These are phyloP conservation scores for Reticulitermes speratus DNA, from an alignment of 1,140 invertebrate genomes.

Conservation along the genomic window DNA sequence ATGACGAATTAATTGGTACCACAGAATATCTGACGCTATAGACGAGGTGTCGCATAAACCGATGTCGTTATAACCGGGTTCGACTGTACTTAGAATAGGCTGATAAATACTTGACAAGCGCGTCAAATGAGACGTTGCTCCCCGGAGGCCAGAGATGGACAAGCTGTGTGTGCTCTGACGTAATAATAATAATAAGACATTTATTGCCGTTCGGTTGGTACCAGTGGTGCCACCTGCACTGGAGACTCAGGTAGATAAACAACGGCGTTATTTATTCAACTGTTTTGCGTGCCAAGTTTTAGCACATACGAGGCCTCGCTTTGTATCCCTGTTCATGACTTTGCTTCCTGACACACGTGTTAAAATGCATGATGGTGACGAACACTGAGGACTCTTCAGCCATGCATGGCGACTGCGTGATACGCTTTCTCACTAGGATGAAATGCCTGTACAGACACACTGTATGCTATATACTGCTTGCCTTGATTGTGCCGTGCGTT, in stretches of 20 bases:
- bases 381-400: too few relatives aligned
- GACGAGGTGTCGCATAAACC: too few relatives aligned
- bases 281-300: background rate
- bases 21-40: too few relatives aligned
- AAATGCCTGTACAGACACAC: too few relatives aligned
- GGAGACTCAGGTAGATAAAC: background rate
- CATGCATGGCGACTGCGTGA: too few relatives aligned
- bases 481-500: too few relatives aligned
- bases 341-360: background rate
- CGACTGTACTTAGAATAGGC: background rate
- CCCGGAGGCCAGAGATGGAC: background rate
- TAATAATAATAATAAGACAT: background rate
- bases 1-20: too few relatives aligned
- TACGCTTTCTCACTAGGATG: too few relatives aligned
- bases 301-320: background rate
- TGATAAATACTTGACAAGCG: background rate
- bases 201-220: background rate
- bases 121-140: background rate
- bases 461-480: too few relatives aligned
- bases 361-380: background rate
- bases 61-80: too few relatives aligned
- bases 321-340: background rate
- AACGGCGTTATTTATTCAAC: background rate
- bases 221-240: background rate
- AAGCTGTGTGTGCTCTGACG: background rate